Percentiles rank a stretch among this genome's conserved stretches.
Evolutionary conservation across 2,113 vertebrate genomes (phyloP).

Genomic region (Pseudopodoces humilis): DNA sequence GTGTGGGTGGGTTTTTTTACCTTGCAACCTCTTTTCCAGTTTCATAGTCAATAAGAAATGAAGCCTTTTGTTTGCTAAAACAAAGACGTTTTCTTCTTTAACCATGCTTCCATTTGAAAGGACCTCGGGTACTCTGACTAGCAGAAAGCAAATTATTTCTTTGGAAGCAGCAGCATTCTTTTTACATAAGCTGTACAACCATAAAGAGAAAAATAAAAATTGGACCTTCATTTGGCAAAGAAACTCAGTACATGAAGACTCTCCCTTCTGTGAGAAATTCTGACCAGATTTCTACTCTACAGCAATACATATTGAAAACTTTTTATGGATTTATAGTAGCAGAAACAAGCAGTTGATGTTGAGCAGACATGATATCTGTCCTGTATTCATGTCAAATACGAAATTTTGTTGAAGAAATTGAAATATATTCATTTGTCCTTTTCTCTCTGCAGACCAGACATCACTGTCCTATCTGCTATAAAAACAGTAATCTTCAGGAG

Average conservation of each 20-base stretch:
- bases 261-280: neutral
- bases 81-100: neutral
- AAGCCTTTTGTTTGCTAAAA: neutral
- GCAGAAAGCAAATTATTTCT: neutral
- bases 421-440: neutral
- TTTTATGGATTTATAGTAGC: neutral
- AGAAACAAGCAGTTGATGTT: constrained; percentile 18
- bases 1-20: accelerated
- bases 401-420: constrained; percentile 1
- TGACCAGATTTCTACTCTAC: neutral
- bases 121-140: neutral
- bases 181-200: neutral
- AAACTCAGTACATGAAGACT: neutral
- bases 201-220: neutral
- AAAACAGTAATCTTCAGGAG: neutral
- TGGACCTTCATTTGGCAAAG: neutral
- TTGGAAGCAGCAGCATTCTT: neutral
- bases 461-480: neutral
- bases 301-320: neutral
- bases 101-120: neutral
- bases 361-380: neutral
- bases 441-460: neutral
- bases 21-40: neutral
- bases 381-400: neutral
- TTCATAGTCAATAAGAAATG: neutral